Conservation (phyloP, 2,113 vertebrate genomes). For the Aldabrachelys gigantea region DNA sequence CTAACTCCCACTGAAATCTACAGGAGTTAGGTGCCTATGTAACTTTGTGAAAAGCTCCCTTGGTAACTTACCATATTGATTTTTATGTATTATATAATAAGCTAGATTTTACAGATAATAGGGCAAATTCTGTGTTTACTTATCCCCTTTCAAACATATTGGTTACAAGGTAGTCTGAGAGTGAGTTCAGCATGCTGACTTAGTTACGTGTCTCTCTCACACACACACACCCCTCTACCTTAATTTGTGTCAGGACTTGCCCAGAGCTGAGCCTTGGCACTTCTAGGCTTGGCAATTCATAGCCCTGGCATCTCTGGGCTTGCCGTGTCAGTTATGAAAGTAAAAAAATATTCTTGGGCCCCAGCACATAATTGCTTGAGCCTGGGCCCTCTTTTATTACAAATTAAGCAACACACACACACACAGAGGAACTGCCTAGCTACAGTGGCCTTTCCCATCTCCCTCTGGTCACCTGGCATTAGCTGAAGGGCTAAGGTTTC, state of each 20-base stretch:
- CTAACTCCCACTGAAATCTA: accelerated
- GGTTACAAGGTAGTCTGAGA: neutral
- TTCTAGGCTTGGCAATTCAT: too few species aligned
- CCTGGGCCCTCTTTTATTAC: too few species aligned
- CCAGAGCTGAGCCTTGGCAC: too few species aligned
- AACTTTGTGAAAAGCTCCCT: neutral
- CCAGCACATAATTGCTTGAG: too few species aligned
- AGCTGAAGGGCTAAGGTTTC: neutral
- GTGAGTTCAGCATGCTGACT: neutral
- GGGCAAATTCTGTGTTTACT: neutral
- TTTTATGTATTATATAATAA: neutral
- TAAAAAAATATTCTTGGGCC: too few species aligned
- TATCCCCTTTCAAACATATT: neutral
- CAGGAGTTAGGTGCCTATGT: neutral
- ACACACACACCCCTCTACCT: too few species aligned
- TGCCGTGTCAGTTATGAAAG: too few species aligned
- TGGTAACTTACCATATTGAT: neutral
- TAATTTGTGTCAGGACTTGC: too few species aligned
- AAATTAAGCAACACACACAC: too few species aligned
- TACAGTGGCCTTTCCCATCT: accelerated
- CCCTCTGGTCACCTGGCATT: neutral
- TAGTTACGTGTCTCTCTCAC: too few species aligned
- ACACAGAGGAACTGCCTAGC: neutral
- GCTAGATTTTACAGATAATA: neutral
- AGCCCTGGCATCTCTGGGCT: too few species aligned